A percentile compares a stretch with the other conserved stretches of the same genome.
These are phyloP conservation scores for Pelecanoides urinatrix DNA, from an alignment of 2,113 vertebrate genomes.

Conservation along the genomic window DNA sequence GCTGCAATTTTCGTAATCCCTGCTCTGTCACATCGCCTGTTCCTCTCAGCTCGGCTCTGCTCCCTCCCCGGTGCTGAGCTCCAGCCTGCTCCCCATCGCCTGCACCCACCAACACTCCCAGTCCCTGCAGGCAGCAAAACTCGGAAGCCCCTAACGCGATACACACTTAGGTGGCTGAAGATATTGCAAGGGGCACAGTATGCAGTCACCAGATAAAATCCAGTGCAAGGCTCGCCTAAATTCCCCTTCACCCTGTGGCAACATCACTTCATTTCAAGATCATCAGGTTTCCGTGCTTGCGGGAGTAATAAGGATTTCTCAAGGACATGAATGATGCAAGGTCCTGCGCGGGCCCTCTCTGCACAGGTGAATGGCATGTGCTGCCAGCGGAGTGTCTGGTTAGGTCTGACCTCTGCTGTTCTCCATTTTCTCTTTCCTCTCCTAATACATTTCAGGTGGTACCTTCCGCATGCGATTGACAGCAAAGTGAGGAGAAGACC, in stretches of 20 bases:
- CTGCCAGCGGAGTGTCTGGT: neutral
- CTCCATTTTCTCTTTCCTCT: neutral
- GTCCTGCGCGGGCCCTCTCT: neutral
- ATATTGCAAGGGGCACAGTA: rapidly evolving
- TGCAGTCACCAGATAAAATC: neutral
- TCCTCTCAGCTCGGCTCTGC: neutral
- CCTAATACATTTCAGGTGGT: rapidly evolving
- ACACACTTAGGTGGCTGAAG: neutral
- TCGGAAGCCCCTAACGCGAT: rapidly evolving
- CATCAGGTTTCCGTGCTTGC: neutral
- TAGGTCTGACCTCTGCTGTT: neutral
- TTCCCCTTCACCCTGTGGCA: neutral
- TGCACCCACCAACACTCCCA: neutral
- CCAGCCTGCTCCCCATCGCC: neutral
- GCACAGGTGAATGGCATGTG: neutral
- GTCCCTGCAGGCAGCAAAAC: neutral
- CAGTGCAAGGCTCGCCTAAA: neutral
- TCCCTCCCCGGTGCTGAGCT: neutral
- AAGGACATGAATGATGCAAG: rapidly evolving
- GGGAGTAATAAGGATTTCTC: neutral
- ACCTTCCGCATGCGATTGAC: neutral
- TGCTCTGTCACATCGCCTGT: neutral
- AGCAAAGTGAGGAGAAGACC: neutral
- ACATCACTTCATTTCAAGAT: neutral
- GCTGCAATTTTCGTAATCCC: neutral